Conservation (phyloP, 2,888 invertebrate genomes). For the Trileptium ribeirensis region DNA sequence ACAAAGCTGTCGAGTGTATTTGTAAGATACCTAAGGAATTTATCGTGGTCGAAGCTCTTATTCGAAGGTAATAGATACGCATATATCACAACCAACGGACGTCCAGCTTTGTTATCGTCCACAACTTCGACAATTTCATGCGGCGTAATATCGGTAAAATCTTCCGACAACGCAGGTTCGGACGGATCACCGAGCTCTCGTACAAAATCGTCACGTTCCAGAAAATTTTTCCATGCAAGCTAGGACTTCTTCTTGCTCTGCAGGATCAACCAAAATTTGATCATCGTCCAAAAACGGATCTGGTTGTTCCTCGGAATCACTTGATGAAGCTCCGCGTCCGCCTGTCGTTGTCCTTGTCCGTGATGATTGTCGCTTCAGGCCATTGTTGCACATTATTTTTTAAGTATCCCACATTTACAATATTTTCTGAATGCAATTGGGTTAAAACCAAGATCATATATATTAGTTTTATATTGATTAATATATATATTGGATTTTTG, state of each 20-base stretch:
- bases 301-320: background rate
- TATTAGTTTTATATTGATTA: too few relatives aligned
- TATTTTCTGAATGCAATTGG: too few relatives aligned
- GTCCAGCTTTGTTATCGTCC: slow-evolving; percentile 71
- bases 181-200: slow-evolving; percentile 38
- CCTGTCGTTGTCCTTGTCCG: too few relatives aligned
- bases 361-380: too few relatives aligned
- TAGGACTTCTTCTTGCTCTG: background rate
- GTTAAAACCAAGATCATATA: too few relatives aligned
- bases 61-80: slow-evolving; percentile 79
- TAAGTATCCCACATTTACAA: too few relatives aligned
- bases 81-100: slow-evolving; percentile 90
- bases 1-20: slow-evolving; percentile 92
- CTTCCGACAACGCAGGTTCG: slow-evolving; percentile 51
- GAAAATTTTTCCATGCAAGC: slow-evolving; percentile 10
- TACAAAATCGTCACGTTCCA: slow-evolving; percentile 35
- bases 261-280: background rate
- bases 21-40: slow-evolving; percentile 78
- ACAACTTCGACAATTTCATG: slow-evolving; percentile 75
- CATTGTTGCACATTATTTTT: too few relatives aligned
- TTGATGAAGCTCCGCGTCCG: background rate
- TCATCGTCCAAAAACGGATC: background rate
- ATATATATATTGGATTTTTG: too few relatives aligned
- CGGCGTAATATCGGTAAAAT: slow-evolving; percentile 65
- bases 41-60: slow-evolving; percentile 67